Evolutionary conservation across 2,797 vertebrate species (phyloP), one percentile per base, ranked within the genome.

Genomic region (Enteromius unitaeniatus): DNA sequence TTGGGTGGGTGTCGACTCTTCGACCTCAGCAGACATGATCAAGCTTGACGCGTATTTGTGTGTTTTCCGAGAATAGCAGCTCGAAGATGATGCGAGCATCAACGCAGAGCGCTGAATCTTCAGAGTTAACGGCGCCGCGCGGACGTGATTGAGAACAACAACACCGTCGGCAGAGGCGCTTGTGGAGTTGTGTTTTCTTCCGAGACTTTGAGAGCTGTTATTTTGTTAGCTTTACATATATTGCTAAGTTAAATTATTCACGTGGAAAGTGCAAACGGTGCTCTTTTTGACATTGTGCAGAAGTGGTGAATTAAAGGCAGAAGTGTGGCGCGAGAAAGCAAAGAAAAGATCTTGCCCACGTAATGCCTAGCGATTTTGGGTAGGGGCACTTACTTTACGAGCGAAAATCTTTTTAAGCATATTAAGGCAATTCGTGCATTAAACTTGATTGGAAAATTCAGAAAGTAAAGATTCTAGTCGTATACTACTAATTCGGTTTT

Each of bases 101-200:
- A 47, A 10, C 65, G 31, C 70, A 31, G 65, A 28, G 72, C 6
- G 62, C 37, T 0, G 58, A 37, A 31, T 69, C 72, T 88, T 81
- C 79, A 31, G 82, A 76, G 92, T 94, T 96, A 93, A 94, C 51
- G 82, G 31, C 67, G 21, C 21, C 0, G 10, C 8, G 94, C 95
- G 95, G 95, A 96, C 95, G 94, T 91, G 88, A 94, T 95, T 96
- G 96, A 92, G 94, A 95, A 95, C 95, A 96, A 95, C 93, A 96
- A 96, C 95, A 96, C 91, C 73, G 85, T 83, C 88, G 85, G 86
- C 89, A 75, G 34, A 64, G 84, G 91, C 89, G 84, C 81, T 88
- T 89, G 73, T 89, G 74, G 83, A 92, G 89, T 92, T 96, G 95
- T 95, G 96, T 90, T 96, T 95, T 88, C 92, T 89, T 86, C 42